Conservation (phyloP, 2,888 invertebrate species). For the Macaria liturata region DNA sequence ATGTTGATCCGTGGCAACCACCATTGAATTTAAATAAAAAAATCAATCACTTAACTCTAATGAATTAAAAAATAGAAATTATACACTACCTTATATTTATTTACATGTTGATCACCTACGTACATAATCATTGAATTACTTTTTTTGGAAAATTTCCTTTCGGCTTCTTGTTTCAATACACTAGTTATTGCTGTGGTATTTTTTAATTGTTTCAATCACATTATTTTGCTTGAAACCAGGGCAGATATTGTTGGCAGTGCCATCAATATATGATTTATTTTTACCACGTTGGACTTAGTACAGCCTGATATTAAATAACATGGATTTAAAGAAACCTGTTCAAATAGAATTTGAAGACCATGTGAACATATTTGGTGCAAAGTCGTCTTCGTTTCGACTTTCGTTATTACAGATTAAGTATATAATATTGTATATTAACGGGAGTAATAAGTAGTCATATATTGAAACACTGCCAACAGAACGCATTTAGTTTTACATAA, state of each 20-base stretch:
- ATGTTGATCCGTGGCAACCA: no score
- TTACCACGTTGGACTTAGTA: no score
- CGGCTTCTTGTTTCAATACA: constrained; percentile 35
- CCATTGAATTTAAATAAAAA: constrained; percentile 18
- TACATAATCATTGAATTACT: constrained; percentile 40
- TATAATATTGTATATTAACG: no score
- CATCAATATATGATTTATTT: no score
- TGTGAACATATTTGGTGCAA: no score
- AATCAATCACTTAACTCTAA: constrained; percentile 41
- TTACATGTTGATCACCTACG: constrained; percentile 58
- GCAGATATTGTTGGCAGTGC: not conserved
- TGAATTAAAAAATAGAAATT: constrained; percentile 57
- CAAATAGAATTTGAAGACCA: no score
- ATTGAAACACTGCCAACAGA: no score
- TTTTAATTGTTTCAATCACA: constrained; percentile 2
- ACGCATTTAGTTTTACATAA: not conserved
- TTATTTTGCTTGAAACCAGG: constrained; percentile 1
- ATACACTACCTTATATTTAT: constrained; percentile 69
- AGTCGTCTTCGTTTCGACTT: no score
- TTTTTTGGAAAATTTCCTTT: constrained; percentile 46
- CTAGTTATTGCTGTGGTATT: constrained; percentile 48
- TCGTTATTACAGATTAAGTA: no score
- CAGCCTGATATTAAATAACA: no score
- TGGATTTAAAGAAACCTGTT: no score
- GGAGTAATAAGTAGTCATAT: no score